Evolutionary conservation across 2,888 invertebrate species (phyloP), one percentile per base, ranked within the genome.

Genomic region (Alviniconcha strummeri): DNA sequence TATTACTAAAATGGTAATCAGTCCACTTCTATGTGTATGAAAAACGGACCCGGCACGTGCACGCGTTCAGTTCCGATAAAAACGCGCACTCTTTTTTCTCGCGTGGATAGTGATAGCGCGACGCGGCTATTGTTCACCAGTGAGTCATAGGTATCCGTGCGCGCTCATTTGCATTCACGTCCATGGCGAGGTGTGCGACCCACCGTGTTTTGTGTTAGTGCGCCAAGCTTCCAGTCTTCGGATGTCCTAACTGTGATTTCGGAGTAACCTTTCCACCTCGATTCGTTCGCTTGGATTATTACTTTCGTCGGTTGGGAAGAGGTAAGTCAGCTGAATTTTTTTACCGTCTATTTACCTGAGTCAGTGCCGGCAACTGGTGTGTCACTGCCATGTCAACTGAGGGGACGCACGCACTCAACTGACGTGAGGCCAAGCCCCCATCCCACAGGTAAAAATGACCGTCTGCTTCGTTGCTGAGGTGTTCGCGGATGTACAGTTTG

Each of bases 111-210:
- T 7, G n/a, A 76, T 56, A 52, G 69, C 56, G 67, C 67, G 76
- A 64, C 17, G 71, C 83, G 77, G 80, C 80, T 83, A 83, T 85
- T 85, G 83, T 85, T 85, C 75, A 69, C 78, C 69, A 55, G 85
- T 83, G 83, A 83, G 81, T 85, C 83, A 85, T 52, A n/a, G 36
- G 56, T 81, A 83, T 83, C 78, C 60, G 52, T 81, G 54, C 85
- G 85, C 85, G 56, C 64, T 81, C 83, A 81, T 80, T 85, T 83
- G 83, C 83, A 80, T 84, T 64, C 80, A 57, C 76, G 54, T 64
- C 77, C 75, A 83, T 82, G 81, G 81, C 74, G 83, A 77, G 55
- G 82, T 77, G 77, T 67, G 69, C 78, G 76, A 79, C 71, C 11
- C 71, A 76, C 82, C 57, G 84, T 84, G 78, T 78, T 77, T 71